Percentiles rank a stretch among this genome's conserved stretches.
phyloP scores from a whole-genome alignment of 2,113 vertebrate species.

The Tetrax tetrax region DNA sequence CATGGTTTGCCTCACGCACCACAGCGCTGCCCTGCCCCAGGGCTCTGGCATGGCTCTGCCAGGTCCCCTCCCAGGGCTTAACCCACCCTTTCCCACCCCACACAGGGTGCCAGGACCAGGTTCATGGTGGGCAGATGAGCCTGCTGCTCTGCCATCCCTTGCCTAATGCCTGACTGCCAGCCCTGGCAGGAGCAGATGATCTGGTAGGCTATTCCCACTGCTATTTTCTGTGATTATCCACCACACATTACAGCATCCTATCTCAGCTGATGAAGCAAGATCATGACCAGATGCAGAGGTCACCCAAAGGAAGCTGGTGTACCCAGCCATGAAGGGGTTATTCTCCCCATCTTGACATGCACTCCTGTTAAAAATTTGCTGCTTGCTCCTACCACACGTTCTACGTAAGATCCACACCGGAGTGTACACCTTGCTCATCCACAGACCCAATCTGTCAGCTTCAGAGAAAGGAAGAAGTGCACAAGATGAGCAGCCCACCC shows the following conservation, averaged over 20 bases:
- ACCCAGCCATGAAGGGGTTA: not conserved
- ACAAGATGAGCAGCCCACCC: not conserved
- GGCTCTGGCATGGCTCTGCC: not conserved
- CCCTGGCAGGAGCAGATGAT: not conserved
- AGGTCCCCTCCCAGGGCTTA: not conserved
- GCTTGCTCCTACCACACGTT: not conserved
- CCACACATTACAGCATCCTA: not conserved
- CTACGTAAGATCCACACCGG: not conserved
- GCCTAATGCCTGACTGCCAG: not conserved
- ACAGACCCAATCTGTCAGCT: not conserved
- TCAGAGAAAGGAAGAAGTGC: not conserved
- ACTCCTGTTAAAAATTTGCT: not conserved
- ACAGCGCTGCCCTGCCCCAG: not conserved
- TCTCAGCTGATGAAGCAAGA: not conserved
- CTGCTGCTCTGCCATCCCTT: not conserved
- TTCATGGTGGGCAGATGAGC: not conserved
- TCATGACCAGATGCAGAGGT: not conserved
- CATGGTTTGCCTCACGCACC: accelerated
- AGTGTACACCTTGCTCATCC: not conserved
- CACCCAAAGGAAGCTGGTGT: not conserved
- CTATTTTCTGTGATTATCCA: not conserved
- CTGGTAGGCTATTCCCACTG: not conserved
- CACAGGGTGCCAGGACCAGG: not conserved
- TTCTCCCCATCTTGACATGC: not conserved
- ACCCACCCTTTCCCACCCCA: not conserved